Evolutionary conservation across 2,888 invertebrate species (phyloP), one percentile per base, ranked within the genome.

Genomic region (Hirtodrosophila alboralis): DNA sequence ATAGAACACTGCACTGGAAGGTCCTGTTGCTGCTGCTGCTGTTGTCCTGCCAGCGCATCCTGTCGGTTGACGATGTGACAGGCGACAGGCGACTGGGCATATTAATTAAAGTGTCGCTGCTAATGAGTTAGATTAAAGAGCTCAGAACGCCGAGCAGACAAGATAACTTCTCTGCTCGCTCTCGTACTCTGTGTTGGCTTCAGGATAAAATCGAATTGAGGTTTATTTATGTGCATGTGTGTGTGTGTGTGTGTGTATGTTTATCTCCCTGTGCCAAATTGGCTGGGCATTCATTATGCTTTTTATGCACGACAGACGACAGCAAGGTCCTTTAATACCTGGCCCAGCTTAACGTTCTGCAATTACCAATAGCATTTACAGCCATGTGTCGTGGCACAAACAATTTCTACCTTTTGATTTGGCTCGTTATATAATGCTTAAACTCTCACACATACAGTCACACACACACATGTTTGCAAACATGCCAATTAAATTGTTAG

Each of bases 81-180:
- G 53, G 16, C 48, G 49, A 48, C 21, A 10, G 49, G 23, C 37
- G 28, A 31, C 40, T 28, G 43, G 63, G 57, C 69, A 64, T 77
- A 78, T 78, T 81, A 81, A 78, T 78, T 78, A 78, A 81, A 79
- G 78, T 78, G 78, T 62, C 78, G 70, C 54, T 64, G 81, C 78
- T 78, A 78, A 78, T 78, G 81, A 81, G 81, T 75, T 75, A 75
- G 78, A 81, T 78, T 81, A 81, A 78, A 75, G 71, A 45, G 37
- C 26, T 30, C 34, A 54, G 53, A 38, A 53, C 30, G 41, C 43
- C 16, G 12, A 8, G 43, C 12, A 36, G 31, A 9, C 18, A 4
- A 23, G 5, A 26, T 14, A 16, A 10, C 16, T 36, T 18, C 18
- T 18, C 18, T 9, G 6, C 36, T 18, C 12, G n/a, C 8, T 9